Conservation (phyloP, 2,888 invertebrate genomes). For the Ommatoiulus sabulosus region DNA sequence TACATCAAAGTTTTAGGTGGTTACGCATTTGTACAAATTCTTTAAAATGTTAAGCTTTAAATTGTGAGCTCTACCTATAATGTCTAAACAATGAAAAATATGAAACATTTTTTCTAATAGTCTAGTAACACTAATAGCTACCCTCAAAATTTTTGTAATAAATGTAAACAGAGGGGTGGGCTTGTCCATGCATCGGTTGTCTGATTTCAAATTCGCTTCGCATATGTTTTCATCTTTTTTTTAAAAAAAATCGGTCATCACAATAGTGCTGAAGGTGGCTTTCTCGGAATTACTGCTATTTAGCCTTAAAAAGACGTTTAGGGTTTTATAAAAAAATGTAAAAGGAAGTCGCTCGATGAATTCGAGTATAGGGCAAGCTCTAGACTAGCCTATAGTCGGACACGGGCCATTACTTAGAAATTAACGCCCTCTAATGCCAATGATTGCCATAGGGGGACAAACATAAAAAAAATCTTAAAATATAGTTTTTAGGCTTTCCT, state of each 20-base stretch:
- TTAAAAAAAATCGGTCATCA: neutral
- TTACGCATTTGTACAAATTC: too few species aligned
- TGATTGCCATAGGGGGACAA: neutral
- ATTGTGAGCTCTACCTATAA: too few species aligned
- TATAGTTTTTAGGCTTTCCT: constrained; percentile 10
- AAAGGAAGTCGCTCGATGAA: constrained; percentile 22
- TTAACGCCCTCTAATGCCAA: constrained; percentile 41
- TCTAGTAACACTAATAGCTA: too few species aligned
- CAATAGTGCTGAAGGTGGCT: neutral
- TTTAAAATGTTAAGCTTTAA: too few species aligned
- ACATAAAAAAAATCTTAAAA: constrained; percentile 7
- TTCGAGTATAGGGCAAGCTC: neutral
- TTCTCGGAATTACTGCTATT: neutral
- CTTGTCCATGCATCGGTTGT: neutral
- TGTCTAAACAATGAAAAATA: too few species aligned
- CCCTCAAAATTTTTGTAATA: too few species aligned
- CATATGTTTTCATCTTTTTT: constrained; percentile 11
- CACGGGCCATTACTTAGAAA: constrained; percentile 47
- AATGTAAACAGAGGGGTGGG: constrained; percentile 10
- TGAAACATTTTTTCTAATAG: too few species aligned
- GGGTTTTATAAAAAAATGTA: neutral
- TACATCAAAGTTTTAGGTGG: too few species aligned
- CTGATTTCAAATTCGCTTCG: neutral
- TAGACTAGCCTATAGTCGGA: neutral
- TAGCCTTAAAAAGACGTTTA: constrained; percentile 21